Evolutionary conservation across 2,113 vertebrate genomes (phyloP).

Genomic region (Hoplias malabaricus): DNA sequence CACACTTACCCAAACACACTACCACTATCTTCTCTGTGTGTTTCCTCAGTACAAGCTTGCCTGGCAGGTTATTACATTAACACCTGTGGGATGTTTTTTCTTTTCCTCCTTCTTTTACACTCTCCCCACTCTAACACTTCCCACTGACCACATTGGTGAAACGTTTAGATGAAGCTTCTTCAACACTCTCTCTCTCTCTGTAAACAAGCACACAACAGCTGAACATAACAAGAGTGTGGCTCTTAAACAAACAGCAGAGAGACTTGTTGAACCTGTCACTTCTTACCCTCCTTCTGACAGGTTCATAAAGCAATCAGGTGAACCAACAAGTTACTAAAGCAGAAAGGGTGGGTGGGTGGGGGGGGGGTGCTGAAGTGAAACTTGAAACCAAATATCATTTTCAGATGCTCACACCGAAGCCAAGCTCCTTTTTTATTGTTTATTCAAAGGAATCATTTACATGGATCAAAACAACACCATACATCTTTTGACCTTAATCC

Average conservation of each 20-base stretch:
- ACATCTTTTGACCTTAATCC: slow-evolving; percentile 10
- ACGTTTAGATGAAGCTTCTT: slow-evolving; percentile 16
- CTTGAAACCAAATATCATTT: slow-evolving; percentile 44
- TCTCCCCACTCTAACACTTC: neutral
- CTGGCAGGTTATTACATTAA: slow-evolving; percentile 51
- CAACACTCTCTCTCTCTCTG: slow-evolving; percentile 9
- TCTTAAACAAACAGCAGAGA: slow-evolving; percentile 49
- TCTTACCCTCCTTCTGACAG: slow-evolving; percentile 22
- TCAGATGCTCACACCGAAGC: slow-evolving; percentile 39
- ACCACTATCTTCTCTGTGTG: slow-evolving; percentile 47
- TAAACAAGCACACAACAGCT: slow-evolving; percentile 44
- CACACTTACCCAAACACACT: slow-evolving; percentile 42
- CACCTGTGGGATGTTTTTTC: slow-evolving; percentile 61
- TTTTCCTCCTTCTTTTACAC: slow-evolving; percentile 50
- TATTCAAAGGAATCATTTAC: slow-evolving; percentile 47
- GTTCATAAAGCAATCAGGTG: slow-evolving; percentile 48
- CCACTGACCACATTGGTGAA: neutral
- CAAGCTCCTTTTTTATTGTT: slow-evolving; percentile 43
- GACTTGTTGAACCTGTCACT: slow-evolving; percentile 13
- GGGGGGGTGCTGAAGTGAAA: slow-evolving; percentile 31
- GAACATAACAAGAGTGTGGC: slow-evolving; percentile 36
- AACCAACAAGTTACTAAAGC: slow-evolving; percentile 1
- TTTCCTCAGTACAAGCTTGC: slow-evolving; percentile 43
- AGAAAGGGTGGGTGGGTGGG: neutral
- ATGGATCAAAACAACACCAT: slow-evolving; percentile 44